Conservation (phyloP, 2,888 invertebrate species). For the Chrysolina oricalcia region DNA sequence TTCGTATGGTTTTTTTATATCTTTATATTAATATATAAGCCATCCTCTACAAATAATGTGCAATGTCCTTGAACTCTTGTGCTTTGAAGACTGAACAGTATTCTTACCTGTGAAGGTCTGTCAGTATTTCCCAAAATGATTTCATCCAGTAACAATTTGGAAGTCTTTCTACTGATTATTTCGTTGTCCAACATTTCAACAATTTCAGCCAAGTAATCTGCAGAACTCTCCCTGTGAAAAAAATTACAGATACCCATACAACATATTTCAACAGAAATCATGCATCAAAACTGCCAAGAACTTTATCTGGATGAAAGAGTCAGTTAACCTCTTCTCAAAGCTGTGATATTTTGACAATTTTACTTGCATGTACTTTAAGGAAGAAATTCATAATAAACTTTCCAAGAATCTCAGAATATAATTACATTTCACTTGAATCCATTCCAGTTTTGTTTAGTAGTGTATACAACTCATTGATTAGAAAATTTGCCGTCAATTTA, state of each 20-base stretch:
- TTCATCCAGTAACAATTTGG: constrained; percentile 73
- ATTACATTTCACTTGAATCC: constrained; percentile 76
- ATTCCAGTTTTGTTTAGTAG: constrained; percentile 79
- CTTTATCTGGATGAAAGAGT: too few relatives aligned
- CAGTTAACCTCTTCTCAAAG: too few relatives aligned
- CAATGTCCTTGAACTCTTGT: too few relatives aligned
- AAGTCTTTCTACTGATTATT: constrained; percentile 78
- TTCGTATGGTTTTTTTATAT: too few relatives aligned
- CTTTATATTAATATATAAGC: too few relatives aligned
- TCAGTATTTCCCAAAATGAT: constrained; percentile 70
- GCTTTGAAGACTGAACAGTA: not conserved
- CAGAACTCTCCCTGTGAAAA: constrained; percentile 71
- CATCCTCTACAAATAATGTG: too few relatives aligned
- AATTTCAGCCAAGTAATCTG: constrained; percentile 76
- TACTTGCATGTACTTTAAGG: too few relatives aligned
- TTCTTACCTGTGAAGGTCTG: constrained; percentile 70
- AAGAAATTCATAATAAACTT: too few relatives aligned
- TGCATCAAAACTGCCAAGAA: constrained; percentile 11
- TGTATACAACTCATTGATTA: constrained; percentile 81
- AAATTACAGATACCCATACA: not conserved
- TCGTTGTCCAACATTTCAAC: constrained; percentile 76
- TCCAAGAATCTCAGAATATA: constrained; percentile 22
- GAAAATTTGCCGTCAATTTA: constrained; percentile 78
- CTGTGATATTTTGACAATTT: too few relatives aligned
- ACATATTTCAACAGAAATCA: not conserved